Percentiles rank a stretch among this genome's conserved stretches.
Conservation (phyloP, 2,888 invertebrate species). For the Creontiades dilutus region DNA sequence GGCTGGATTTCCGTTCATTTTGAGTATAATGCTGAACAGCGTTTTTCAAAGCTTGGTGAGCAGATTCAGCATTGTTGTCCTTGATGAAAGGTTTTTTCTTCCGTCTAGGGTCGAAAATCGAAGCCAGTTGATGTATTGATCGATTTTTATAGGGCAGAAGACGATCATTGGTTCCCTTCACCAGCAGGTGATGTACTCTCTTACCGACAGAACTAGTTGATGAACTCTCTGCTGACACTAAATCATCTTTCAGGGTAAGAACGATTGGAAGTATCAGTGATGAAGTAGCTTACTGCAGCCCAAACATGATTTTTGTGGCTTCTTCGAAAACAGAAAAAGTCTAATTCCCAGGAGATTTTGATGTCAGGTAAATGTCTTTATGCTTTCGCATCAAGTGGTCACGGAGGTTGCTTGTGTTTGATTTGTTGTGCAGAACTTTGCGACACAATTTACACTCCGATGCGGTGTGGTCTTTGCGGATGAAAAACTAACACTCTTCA, state of each 20-base stretch:
- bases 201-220: neutral
- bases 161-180: neutral
- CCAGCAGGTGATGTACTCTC: neutral
- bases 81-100: neutral
- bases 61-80: neutral
- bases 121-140: neutral
- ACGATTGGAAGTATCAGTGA: slow-evolving; percentile 1
- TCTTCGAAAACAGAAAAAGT: neutral
- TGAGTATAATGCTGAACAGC: neutral
- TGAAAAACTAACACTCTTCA: no score
- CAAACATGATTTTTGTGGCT: neutral
- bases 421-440: no score
- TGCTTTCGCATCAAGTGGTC: no score
- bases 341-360: neutral
- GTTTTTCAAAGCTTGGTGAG: neutral
- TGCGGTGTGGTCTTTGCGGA: no score
- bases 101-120: slow-evolving; percentile 11
- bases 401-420: no score
- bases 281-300: neutral
- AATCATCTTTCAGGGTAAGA: neutral
- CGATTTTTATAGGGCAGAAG: neutral
- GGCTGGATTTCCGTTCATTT: neutral
- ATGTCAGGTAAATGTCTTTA: no score
- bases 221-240: neutral
- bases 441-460: no score